Evolutionary conservation across 2,113 vertebrate species (phyloP).

Genomic region (Gorsachius goisagi): DNA sequence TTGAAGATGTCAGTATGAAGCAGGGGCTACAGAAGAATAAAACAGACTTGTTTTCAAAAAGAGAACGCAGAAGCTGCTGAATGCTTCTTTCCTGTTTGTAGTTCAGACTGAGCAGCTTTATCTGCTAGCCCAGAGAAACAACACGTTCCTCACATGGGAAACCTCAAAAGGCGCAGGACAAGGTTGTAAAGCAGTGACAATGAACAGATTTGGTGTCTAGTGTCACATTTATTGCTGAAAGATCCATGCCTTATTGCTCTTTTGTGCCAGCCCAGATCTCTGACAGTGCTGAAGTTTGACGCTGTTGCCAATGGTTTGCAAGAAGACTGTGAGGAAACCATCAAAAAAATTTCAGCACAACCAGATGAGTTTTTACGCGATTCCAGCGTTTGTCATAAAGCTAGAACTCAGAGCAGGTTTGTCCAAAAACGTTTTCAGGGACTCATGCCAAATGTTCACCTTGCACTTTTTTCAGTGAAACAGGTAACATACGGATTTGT

Average conservation of each 20-base stretch:
- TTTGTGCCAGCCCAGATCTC: not conserved
- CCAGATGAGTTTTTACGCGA: not conserved
- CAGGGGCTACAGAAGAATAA: not conserved
- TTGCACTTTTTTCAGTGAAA: not conserved
- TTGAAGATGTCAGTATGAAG: not conserved
- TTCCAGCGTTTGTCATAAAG: constrained; percentile 11
- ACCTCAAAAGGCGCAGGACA: not conserved
- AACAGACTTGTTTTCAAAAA: not conserved
- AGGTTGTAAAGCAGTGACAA: not conserved
- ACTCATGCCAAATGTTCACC: not conserved
- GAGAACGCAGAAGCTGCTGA: not conserved
- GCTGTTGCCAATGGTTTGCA: not conserved
- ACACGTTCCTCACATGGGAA: not conserved
- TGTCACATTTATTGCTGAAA: not conserved
- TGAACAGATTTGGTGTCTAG: not conserved
- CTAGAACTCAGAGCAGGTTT: not conserved
- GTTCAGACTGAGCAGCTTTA: not conserved
- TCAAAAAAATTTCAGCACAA: not conserved
- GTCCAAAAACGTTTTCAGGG: not conserved
- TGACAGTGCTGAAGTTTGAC: not conserved
- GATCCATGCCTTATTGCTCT: not conserved
- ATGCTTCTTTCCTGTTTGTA: not conserved
- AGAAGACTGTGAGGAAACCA: not conserved
- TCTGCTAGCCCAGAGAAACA: not conserved
- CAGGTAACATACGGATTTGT: not conserved